Base-by-base conservation (phyloP, 1,140 invertebrate genomes). In the Diprion similis region DNA sequence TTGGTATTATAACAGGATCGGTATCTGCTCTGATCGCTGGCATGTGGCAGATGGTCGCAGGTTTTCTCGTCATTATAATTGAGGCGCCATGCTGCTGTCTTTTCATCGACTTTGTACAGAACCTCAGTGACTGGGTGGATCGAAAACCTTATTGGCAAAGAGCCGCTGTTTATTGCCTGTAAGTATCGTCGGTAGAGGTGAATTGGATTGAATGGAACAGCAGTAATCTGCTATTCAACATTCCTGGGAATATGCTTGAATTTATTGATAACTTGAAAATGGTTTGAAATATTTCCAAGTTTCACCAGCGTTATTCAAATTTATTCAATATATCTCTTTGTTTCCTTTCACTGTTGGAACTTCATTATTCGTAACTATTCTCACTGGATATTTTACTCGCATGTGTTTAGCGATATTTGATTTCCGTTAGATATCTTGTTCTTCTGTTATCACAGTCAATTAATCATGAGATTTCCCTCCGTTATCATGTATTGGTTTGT, bases 41-140 rank as follows among this genome's bases (percentile, higher is more conserved):
- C 70, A 92, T 98, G 73, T 93, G 94, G 89, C 96, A 97, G 90
- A 94, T 98, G 93, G 78, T 97, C 67, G 92, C 94, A 70, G 96
- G 96, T 66, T 97, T 98, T 88, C 80, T 95, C 71, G 92, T 97
- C 66, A 90, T 97, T 76, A 91, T 94, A 8, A 91, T 97, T 79
- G 97, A 99, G 88, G 97, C 97, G 11, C 97, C 97, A 0, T 98
- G 95, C 84, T 98, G 97, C 88, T 98, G 97, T 87, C 91, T 96
- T 84, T 99, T 97, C 87, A 92, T 99, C 76, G 97, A 98, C 83
- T 95, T 96, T 89, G 96, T 98, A 73, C 94, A 97, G 86, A 91
- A 90, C 71, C 88, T 97, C 37, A 94, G 95, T 67, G 92, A 93
- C 79, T 93, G 91, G 85, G 92, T 95, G 66, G 96, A 99, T 79